Evolutionary conservation across 2,888 invertebrate species (phyloP).

Genomic region (Volucella zonaria): DNA sequence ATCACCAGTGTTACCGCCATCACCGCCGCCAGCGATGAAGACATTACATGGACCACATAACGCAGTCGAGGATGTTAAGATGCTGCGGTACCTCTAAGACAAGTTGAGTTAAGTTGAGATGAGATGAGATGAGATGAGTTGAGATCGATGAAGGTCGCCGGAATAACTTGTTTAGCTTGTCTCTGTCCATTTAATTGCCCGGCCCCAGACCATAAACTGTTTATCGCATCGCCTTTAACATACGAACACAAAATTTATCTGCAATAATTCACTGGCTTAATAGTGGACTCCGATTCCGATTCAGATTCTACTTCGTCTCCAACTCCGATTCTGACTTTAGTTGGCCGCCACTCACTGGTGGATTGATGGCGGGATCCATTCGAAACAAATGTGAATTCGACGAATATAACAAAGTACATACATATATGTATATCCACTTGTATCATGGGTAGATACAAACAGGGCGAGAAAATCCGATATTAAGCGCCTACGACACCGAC

Average conservation of each 20-base stretch:
- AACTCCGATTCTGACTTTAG: no score
- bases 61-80: slow-evolving; percentile 27
- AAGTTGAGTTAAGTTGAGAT: slow-evolving; percentile 18
- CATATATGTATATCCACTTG: slow-evolving; percentile 29
- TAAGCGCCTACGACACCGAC: slow-evolving; percentile 68
- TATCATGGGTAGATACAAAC: slow-evolving; percentile 41
- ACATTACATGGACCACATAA: slow-evolving; percentile 59
- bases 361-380: slow-evolving; percentile 33
- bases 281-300: slow-evolving; percentile 54
- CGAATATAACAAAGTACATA: slow-evolving; percentile 36
- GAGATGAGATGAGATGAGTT: slow-evolving; percentile 31
- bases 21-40: slow-evolving; percentile 50
- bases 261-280: slow-evolving; percentile 71
- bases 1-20: neutral
- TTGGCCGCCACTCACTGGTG: neutral
- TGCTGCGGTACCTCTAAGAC: neutral
- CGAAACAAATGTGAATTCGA: slow-evolving; percentile 30
- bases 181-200: slow-evolving; percentile 71
- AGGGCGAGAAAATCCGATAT: slow-evolving; percentile 69
- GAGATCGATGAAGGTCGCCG: slow-evolving; percentile 72
- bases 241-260: slow-evolving; percentile 66
- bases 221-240: slow-evolving; percentile 69
- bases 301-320: slow-evolving; percentile 38
- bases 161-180: slow-evolving; percentile 71
- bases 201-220: slow-evolving; percentile 67